These are phyloP conservation scores for Chrysemys picta DNA, from an alignment of 2,113 vertebrate genomes.

Conservation along the genomic window DNA sequence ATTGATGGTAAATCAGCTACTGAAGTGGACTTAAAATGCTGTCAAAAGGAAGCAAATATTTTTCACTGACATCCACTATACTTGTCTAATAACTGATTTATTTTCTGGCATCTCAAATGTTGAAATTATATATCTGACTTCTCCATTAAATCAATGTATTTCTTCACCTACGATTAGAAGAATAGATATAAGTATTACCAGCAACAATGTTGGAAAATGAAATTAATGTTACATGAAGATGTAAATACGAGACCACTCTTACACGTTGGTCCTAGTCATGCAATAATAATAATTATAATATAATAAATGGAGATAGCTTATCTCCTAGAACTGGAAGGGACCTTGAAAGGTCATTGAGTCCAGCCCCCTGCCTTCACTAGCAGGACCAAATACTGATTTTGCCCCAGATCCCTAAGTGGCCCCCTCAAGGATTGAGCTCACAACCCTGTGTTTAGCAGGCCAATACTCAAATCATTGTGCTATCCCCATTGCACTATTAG, in stretches of 20 bases:
- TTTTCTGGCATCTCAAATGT: constrained; percentile 42
- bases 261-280: neutral
- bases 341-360: too few relatives aligned
- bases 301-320: too few relatives aligned
- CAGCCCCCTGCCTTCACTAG: too few relatives aligned
- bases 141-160: constrained; percentile 47
- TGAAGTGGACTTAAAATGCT: constrained; percentile 65
- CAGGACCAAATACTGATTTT: too few relatives aligned
- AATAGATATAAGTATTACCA: constrained; percentile 17
- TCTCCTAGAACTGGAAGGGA: too few relatives aligned
- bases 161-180: constrained; percentile 23
- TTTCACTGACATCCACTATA: constrained; percentile 58
- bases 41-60: constrained; percentile 52
- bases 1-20: constrained; percentile 67
- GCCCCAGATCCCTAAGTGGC: too few relatives aligned
- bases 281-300: too few relatives aligned
- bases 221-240: neutral
- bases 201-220: neutral
- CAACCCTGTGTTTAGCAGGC: too few relatives aligned
- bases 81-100: constrained; percentile 48
- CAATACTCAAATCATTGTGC: too few relatives aligned
- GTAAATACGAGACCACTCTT: neutral
- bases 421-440: too few relatives aligned
- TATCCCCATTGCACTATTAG: too few relatives aligned
- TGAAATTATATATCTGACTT: constrained; percentile 36